These are phyloP conservation scores for Platyscapa corneri DNA, from an alignment of 1,140 invertebrate species.

Conservation along the genomic window DNA sequence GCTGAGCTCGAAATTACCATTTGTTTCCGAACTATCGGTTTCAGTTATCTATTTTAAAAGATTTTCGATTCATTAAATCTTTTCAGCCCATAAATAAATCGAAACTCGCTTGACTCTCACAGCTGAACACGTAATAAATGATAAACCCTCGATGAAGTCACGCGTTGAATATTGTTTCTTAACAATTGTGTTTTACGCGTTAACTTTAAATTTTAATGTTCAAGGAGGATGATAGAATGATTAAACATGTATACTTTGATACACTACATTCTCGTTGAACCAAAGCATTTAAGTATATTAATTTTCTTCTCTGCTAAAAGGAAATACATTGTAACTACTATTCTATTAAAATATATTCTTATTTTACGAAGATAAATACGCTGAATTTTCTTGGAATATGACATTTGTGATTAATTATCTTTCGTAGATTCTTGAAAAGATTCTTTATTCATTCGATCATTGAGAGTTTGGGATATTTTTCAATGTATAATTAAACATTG, in stretches of 20 bases:
- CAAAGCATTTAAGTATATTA: not conserved
- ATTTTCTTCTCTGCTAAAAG: not conserved
- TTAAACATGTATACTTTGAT: not conserved
- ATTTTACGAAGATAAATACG: not conserved
- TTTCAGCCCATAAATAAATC: too few relatives aligned
- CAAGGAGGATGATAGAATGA: not conserved
- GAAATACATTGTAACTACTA: not conserved
- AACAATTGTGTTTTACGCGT: not conserved
- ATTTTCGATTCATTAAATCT: too few relatives aligned
- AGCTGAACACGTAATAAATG: too few relatives aligned
- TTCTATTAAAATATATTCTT: not conserved
- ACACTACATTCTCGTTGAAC: not conserved
- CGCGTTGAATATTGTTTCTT: too few relatives aligned
- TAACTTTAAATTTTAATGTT: not conserved
- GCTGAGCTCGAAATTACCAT: too few relatives aligned
- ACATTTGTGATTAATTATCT: not conserved
- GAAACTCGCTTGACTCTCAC: too few relatives aligned
- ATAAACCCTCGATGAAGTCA: too few relatives aligned
- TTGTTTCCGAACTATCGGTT: too few relatives aligned
- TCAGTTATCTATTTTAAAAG: too few relatives aligned
- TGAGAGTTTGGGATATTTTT: too few relatives aligned
- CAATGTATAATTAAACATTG: too few relatives aligned
- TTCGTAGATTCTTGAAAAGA: not conserved
- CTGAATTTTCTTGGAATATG: not conserved
- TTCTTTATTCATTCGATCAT: too few relatives aligned